A percentile compares a stretch with the other conserved stretches of the same genome.
phyloP scores from a whole-genome alignment of 2,113 vertebrate species.

The Rostratula benghalensis region DNA sequence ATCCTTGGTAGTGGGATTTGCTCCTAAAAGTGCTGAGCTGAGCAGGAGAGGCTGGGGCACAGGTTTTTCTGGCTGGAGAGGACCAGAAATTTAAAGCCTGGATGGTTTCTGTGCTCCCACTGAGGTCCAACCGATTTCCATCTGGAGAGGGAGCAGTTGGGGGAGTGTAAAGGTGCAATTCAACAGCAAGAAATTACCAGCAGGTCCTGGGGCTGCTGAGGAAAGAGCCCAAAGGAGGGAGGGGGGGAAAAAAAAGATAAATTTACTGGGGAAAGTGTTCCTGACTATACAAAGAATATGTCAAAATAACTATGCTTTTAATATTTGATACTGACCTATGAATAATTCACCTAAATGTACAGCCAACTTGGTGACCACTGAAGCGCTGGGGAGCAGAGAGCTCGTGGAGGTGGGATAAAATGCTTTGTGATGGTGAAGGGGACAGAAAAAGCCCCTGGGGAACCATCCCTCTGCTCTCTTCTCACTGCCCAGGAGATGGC shows the following conservation, averaged over 20 bases:
- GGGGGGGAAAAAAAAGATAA: neutral
- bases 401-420: neutral
- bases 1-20: neutral
- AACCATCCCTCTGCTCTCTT: neutral
- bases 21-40: neutral
- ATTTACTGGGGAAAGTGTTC: neutral
- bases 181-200: neutral
- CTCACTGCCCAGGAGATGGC: constrained; percentile 50
- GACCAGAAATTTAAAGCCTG: neutral
- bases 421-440: too few relatives aligned
- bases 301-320: constrained; percentile 14
- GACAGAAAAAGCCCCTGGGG: neutral
- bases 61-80: neutral
- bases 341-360: neutral
- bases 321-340: neutral
- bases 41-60: neutral
- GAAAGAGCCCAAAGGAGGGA: neutral
- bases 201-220: neutral
- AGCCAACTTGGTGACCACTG: neutral
- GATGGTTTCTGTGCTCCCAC: neutral
- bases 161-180: neutral
- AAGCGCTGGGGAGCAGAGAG: neutral
- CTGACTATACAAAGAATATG: constrained; percentile 1
- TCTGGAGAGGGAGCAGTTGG: rapidly evolving
- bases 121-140: neutral